phyloP scores from a whole-genome alignment of 2,888 invertebrate genomes.

The Caenorhabditis wallacei region DNA sequence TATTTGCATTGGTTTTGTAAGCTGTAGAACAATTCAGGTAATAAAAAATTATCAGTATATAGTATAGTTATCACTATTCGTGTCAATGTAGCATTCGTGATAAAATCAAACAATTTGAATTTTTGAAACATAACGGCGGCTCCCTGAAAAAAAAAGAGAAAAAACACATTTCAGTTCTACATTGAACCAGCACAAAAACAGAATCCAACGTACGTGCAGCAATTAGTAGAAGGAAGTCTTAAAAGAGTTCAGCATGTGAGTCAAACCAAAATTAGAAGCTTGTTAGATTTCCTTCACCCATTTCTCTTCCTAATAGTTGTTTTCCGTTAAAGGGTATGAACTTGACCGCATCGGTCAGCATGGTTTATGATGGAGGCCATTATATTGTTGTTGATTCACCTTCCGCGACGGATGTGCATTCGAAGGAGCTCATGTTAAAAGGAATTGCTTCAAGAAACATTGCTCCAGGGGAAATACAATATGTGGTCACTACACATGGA shows the following conservation, averaged over 20 bases:
- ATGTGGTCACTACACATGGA: slow-evolving; percentile 79
- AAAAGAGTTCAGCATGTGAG: slow-evolving; percentile 70
- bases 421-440: slow-evolving; percentile 77
- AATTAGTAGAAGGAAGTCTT: slow-evolving; percentile 72
- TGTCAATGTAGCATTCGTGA: not conserved
- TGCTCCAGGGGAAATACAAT: slow-evolving; percentile 75
- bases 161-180: slow-evolving; percentile 67
- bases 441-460: slow-evolving; percentile 71
- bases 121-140: slow-evolving; percentile 19
- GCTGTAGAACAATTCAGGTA: slow-evolving; percentile 64
- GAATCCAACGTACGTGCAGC: slow-evolving; percentile 73
- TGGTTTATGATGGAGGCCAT: slow-evolving; percentile 78
- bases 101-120: slow-evolving; percentile 45
- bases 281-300: slow-evolving; percentile 15
- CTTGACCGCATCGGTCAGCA: slow-evolving; percentile 76
- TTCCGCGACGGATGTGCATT: slow-evolving; percentile 76
- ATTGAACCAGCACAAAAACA: slow-evolving; percentile 71
- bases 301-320: slow-evolving; percentile 29
- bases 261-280: slow-evolving; percentile 46
- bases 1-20: slow-evolving; percentile 35
- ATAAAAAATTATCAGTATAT: slow-evolving; percentile 14
- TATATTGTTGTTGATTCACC: slow-evolving; percentile 80
- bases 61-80: slow-evolving; percentile 20
- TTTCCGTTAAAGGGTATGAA: slow-evolving; percentile 67
- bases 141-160: slow-evolving; percentile 19